phyloP scores from a whole-genome alignment of 2,888 invertebrate genomes.

The Acronicta alni region DNA sequence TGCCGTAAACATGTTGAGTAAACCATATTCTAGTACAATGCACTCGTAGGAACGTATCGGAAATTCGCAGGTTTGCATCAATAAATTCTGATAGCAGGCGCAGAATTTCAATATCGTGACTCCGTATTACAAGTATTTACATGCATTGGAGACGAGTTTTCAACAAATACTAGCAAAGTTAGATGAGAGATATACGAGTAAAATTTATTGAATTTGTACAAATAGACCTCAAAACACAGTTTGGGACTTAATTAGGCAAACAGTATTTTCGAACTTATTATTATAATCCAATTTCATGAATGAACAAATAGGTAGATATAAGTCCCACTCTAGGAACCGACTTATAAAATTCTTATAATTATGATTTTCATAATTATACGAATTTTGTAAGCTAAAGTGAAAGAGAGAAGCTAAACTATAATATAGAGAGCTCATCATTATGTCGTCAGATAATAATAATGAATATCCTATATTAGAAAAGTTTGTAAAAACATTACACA shows the following conservation, averaged over 20 bases:
- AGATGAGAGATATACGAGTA: constrained; percentile 14
- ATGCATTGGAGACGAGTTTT: constrained; percentile 49
- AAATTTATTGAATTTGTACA: constrained; percentile 31
- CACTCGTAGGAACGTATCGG: constrained; percentile 35
- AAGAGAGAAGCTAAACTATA: no score
- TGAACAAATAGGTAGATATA: no score
- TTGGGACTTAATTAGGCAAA: background rate
- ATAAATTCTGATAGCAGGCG: constrained; percentile 68
- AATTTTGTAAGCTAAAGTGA: no score
- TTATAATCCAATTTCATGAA: no score
- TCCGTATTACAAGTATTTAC: constrained; percentile 60
- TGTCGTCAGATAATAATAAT: no score
- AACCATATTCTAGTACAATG: constrained; percentile 24
- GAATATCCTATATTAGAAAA: no score
- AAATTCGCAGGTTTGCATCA: constrained; percentile 45
- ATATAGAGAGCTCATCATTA: no score
- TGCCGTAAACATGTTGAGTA: constrained; percentile 5
- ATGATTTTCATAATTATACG: no score
- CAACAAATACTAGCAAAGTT: constrained; percentile 45
- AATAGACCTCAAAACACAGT: background rate
- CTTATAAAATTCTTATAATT: no score
- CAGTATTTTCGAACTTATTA: no score
- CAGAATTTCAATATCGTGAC: constrained; percentile 70
- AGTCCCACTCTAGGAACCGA: no score
- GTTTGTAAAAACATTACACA: no score